These are phyloP conservation scores for Crepidodera aurea DNA, from an alignment of 2,888 invertebrate species.

Conservation along the genomic window DNA sequence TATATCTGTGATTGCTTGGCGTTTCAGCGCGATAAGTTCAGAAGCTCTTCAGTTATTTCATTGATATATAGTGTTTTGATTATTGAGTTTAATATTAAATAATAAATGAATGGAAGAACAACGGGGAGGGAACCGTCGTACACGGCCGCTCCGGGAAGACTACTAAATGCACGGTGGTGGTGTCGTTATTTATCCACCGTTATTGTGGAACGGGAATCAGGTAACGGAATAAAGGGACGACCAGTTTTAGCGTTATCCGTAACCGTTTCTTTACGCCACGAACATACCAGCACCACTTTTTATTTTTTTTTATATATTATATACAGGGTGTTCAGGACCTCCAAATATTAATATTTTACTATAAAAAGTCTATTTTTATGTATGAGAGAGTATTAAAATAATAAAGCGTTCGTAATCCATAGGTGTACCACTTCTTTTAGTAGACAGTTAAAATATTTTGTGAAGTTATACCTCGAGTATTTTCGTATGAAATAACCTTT, in stretches of 20 bases:
- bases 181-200: conserved; percentile 22
- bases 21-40: conserved; percentile 23
- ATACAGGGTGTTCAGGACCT: too few species aligned
- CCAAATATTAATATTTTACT: too few species aligned
- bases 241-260: background rate
- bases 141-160: conserved; percentile 56
- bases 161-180: conserved; percentile 38
- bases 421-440: too few species aligned
- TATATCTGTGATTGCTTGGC: background rate
- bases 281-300: too few species aligned
- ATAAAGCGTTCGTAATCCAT: too few species aligned
- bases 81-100: conserved; percentile 1
- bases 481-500: too few species aligned
- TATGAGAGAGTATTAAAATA: too few species aligned
- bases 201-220: conserved; percentile 13
- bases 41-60: conserved; percentile 33
- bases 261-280: too few species aligned
- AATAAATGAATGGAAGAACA: conserved; percentile 46
- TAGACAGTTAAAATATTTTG: too few species aligned
- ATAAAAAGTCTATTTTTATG: too few species aligned
- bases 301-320: too few species aligned
- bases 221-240: conserved; percentile 11
- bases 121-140: conserved; percentile 47
- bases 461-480: too few species aligned
- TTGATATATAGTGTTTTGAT: conserved; percentile 33